phyloP scores from a whole-genome alignment of 2,888 invertebrate species.

The Tromatobia lineatoria region DNA sequence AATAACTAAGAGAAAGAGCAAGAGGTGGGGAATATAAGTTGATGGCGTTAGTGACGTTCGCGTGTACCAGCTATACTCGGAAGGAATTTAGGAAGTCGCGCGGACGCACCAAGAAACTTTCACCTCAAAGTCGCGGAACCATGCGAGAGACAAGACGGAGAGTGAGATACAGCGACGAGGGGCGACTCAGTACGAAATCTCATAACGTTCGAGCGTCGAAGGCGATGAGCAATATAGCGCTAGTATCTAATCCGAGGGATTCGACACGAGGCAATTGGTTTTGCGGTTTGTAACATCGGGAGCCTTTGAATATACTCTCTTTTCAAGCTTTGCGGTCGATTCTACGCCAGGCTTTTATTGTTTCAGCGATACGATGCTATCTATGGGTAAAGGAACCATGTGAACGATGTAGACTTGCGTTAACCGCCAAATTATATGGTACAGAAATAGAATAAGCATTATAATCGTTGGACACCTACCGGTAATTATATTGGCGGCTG shows the following conservation, averaged over 20 bases:
- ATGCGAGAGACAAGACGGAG: constrained; percentile 31
- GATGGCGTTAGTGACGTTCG: constrained; percentile 17
- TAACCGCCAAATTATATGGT: not conserved
- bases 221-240: constrained; percentile 7
- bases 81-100: constrained; percentile 56
- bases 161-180: not conserved
- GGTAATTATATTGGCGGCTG: not conserved
- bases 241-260: constrained; percentile 1
- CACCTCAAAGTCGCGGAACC: constrained; percentile 42
- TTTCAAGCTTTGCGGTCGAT: constrained; percentile 20
- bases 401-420: not conserved
- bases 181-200: constrained; percentile 8
- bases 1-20: constrained; percentile 7
- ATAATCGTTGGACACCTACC: not conserved
- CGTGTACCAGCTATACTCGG: constrained; percentile 14
- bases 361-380: constrained; percentile 1
- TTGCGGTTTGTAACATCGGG: constrained; percentile 64
- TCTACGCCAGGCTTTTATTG: constrained; percentile 8
- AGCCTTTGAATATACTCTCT: constrained; percentile 19
- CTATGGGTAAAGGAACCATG: not conserved
- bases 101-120: constrained; percentile 52
- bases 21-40: not conserved
- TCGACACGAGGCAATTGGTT: constrained; percentile 66
- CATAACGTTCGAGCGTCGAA: constrained; percentile 4
- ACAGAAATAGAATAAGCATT: constrained; percentile 1